Evolutionary conservation across 2,888 invertebrate species (phyloP), one percentile per base, ranked within the genome.

Genomic region (Microplitis manilae): DNA sequence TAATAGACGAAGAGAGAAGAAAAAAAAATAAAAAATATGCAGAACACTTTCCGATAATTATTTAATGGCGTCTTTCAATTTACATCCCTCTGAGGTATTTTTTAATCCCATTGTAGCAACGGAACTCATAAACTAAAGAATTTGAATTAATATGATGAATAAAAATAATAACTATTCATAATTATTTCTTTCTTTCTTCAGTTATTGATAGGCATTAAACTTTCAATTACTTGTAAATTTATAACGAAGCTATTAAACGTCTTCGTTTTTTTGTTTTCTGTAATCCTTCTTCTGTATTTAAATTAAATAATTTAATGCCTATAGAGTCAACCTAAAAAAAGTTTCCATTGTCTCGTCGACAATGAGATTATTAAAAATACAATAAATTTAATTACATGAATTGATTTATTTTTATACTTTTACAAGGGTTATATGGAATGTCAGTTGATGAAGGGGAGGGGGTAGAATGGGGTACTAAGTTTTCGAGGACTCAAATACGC

Each of bases 41-140:
- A 38, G 6, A 39, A 62, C 75, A 39, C 62, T 62, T 40, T 69
- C 75, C 68, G 76, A 78, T 83, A 82, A 84, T 84, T 81, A 83
- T 83, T 83, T 84, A 84, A 84, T 84, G 84, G 82, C 78, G 70
- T 77, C 75, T 81, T 84, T 84, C 82, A 84, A 84, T 84, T 82
- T 81, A 74, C 80, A 77, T 64, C 30, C 82, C 77, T 76, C 60
- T 40, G 74, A 60, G 68, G 71, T 65, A 71, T 70, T 65, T 78
- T 80, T 79, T 78, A 50, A 20, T 68, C 68, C 61, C 1, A 20
- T 70, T 2, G 50, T 13, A 13, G 9, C 50, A 50, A 50, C 50
- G 50, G 13, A 13, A 50, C 30, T 30, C 30, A 50, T 50, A 13
- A 1, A 50, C 50, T 50, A 13, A 2, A 13, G 13, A 50, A 50